Evolutionary conservation across 1,140 invertebrate species (phyloP), one percentile per base, ranked within the genome.

Genomic region (Aphaenogaster floridana): DNA sequence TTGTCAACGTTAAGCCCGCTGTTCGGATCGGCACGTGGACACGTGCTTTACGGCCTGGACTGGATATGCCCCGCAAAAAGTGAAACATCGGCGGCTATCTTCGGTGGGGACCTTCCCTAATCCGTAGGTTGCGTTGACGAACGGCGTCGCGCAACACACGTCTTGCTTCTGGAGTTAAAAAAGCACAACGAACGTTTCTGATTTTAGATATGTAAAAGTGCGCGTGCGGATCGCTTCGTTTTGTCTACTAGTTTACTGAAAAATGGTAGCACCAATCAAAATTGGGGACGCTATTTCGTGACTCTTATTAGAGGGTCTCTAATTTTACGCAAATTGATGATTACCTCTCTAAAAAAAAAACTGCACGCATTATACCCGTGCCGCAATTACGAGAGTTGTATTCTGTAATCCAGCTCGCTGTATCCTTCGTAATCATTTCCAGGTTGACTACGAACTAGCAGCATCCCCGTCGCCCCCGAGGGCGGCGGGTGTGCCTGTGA

Each of bases 1-100:
- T 48, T 86, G 83, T 86, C 83, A 57, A 79, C 81, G 71, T 52
- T 78, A 79, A 79, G 36, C 83, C 59, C 71, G 48, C 21, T 42
- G n/a, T 34, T 61, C 36, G 34, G 21, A 66, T 77, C 74, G 83
- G 54, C 36, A 28, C 52, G 21, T 45, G 21, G 66, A 81, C 66
- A 39, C 39, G 21, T 28, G 34, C 13, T 57, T 21, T 34, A 28
- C 28, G 21, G 28, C 54, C 39, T 42, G 21, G 21, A 74, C 39
- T 42, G 21, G 21, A 74, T 54, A 52, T 3, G 5, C 17, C 4
- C 5, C 3, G 68, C 7, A 59, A 72, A 36, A 59, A 54, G n/a
- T 45, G 39, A 61, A 48, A 42, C 52, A 28, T 84, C 69, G 54
- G 21, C 42, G 42, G 39, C 50, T 63, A 74, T 50, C 69, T 59